Evolutionary conservation across 1,140 invertebrate species (phyloP).

Genomic region (Penaeus vannamei): DNA sequence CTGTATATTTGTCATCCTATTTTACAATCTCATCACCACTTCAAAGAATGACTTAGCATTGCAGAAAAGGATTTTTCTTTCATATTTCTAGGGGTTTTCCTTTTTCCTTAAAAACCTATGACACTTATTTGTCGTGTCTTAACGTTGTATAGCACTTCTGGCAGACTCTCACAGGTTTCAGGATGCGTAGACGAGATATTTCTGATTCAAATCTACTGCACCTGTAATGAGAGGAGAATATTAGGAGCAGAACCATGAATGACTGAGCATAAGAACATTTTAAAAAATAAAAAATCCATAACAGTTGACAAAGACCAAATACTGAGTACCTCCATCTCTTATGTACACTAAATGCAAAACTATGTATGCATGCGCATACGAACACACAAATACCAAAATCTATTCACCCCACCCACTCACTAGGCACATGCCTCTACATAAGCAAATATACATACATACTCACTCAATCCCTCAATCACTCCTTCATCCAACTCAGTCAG

Average conservation of each 20-base stretch:
- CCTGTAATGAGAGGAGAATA: constrained; percentile 60
- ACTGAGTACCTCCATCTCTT: constrained; percentile 23
- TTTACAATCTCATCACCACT: not conserved
- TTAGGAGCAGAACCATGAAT: not conserved
- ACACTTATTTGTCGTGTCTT: constrained; percentile 58
- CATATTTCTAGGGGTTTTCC: not conserved
- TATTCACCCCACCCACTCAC: too few relatives aligned
- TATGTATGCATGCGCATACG: constrained; percentile 35
- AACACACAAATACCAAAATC: constrained; percentile 11
- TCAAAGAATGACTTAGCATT: not conserved
- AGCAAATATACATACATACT: too few relatives aligned
- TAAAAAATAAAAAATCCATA: not conserved
- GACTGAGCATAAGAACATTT: not conserved
- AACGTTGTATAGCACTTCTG: constrained; percentile 80
- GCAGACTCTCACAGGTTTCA: constrained; percentile 93
- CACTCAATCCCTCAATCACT: too few relatives aligned
- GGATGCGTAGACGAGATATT: constrained; percentile 89
- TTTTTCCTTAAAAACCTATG: not conserved
- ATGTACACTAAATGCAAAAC: constrained; percentile 9
- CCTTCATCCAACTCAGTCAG: too few relatives aligned
- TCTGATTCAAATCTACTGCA: constrained; percentile 96
- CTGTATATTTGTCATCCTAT: too few relatives aligned
- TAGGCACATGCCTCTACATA: too few relatives aligned
- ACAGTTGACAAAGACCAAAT: not conserved
- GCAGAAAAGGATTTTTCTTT: constrained; percentile 7